Conservation (phyloP, 2,888 invertebrate genomes). For the Megaustenia siamemsis region DNA sequence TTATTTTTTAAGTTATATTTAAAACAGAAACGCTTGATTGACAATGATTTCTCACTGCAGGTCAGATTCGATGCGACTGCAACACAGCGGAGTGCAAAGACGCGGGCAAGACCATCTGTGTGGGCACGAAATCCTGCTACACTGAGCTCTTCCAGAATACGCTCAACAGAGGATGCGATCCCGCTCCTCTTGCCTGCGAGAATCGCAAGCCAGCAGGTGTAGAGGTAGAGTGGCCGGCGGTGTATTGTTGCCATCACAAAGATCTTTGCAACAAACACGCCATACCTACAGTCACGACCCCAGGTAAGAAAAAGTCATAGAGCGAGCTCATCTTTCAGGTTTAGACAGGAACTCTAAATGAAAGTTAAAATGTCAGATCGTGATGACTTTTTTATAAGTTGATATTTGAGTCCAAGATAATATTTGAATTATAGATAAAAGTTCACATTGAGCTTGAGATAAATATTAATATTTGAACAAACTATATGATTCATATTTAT, state of each 20-base stretch:
- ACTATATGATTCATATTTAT: too few relatives aligned
- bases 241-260: constrained; percentile 78
- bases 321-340: too few relatives aligned
- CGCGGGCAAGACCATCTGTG: constrained; percentile 72
- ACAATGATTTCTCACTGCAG: constrained; percentile 52
- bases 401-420: too few relatives aligned
- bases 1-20: too few relatives aligned
- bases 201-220: constrained; percentile 77
- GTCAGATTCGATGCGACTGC: constrained; percentile 76
- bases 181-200: constrained; percentile 80
- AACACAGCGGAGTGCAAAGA: constrained; percentile 78
- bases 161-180: constrained; percentile 78
- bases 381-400: too few relatives aligned
- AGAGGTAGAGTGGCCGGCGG: constrained; percentile 77
- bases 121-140: constrained; percentile 79
- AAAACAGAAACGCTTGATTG: too few relatives aligned
- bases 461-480: too few relatives aligned
- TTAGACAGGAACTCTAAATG: too few relatives aligned
- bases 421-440: too few relatives aligned
- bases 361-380: too few relatives aligned
- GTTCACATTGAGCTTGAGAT: too few relatives aligned
- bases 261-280: constrained; percentile 78
- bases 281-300: constrained; percentile 64
- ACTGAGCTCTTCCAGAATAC: constrained; percentile 77
- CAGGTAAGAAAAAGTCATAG: constrained; percentile 16